Evolutionary conservation across 1,140 invertebrate species (phyloP), one percentile per base, ranked within the genome.

Genomic region (Drosophila cardini): DNA sequence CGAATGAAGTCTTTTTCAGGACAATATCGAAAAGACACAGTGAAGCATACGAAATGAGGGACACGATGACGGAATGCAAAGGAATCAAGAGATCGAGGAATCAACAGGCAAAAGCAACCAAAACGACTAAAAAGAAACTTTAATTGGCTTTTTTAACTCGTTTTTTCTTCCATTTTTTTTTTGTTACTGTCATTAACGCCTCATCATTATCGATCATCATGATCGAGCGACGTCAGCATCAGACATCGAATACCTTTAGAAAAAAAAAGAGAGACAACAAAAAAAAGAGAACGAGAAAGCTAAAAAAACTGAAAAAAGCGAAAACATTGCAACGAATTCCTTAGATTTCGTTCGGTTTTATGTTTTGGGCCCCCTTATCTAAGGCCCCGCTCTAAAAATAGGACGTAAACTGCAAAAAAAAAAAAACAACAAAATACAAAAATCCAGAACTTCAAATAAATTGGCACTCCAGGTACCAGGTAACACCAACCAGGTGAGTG

Each of bases 361-460:
- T 21, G 16, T 46, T 16, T 46, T 46, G 18, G 9, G 45, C 30
- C 7, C 9, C 7, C 53, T 64, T 73, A 73, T 73, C 71, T 73
- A 69, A 61, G 64, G 70, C 70, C 70, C 63, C 48, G 40, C 48
- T 68, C 71, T 73, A 73, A 69, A 69, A 73, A 73, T 73, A 73
- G 56, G 9, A 10, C 45, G n/a, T 40, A 32, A 26, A 10, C 11
- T n/a, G 16, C 18, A 43, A 6, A 26, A 0, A 26, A 26, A 26
- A 26, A 26, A 26, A 26, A 26, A 26, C n/a, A n/a, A 4, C 4
- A 26, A 21, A 21, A 4, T 3, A 26, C 4, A 5, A 26, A 65
- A 62, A 26, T 46, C 40, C n/a, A 61, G 21, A 69, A 69, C 40
- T 69, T 73, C 56, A 48, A n/a, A 69, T 61, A 40, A 61, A 69